phyloP scores from a whole-genome alignment of 23 tunicate genomes.

The Ciona savignyi region DNA sequence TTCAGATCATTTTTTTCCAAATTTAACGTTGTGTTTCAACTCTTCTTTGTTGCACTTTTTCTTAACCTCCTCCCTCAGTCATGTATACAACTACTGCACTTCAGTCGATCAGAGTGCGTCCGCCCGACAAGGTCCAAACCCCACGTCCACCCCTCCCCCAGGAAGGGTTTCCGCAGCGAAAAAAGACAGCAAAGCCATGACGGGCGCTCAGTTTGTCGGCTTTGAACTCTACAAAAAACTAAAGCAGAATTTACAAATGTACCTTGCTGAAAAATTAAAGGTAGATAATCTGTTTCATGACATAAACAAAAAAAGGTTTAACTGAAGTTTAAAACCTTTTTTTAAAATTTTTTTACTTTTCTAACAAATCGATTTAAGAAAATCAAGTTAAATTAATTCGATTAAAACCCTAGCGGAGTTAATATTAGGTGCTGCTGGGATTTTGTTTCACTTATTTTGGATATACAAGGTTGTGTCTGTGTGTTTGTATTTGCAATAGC shows the following conservation, averaged over 20 bases:
- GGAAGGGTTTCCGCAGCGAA: slow-evolving; percentile 10
- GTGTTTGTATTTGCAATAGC: too few species aligned
- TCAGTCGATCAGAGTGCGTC: slow-evolving; percentile 74
- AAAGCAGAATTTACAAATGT: slow-evolving; percentile 58
- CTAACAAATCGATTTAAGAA: too few species aligned
- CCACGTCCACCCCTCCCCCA: slow-evolving; percentile 20
- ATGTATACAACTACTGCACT: slow-evolving; percentile 97
- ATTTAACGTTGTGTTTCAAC: neutral
- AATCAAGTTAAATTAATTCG: too few species aligned
- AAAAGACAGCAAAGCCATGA: slow-evolving; percentile 43
- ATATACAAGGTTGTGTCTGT: too few species aligned
- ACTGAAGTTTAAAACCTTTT: neutral
- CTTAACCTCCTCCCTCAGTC: slow-evolving; percentile 22
- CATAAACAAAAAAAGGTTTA: neutral
- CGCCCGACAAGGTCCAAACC: slow-evolving; percentile 59
- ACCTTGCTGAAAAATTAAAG: slow-evolving; percentile 46
- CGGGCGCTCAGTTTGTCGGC: slow-evolving; percentile 87
- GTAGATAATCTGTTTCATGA: slow-evolving; percentile 10
- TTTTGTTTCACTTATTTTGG: too few species aligned
- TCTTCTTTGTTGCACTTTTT: neutral
- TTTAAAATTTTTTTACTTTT: too few species aligned
- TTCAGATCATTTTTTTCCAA: neutral
- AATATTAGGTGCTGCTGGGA: too few species aligned
- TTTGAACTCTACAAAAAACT: slow-evolving; percentile 83
- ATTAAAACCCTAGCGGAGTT: too few species aligned